Conservation (phyloP, 2,888 invertebrate species). For the Agonopterix alstromeriana region DNA sequence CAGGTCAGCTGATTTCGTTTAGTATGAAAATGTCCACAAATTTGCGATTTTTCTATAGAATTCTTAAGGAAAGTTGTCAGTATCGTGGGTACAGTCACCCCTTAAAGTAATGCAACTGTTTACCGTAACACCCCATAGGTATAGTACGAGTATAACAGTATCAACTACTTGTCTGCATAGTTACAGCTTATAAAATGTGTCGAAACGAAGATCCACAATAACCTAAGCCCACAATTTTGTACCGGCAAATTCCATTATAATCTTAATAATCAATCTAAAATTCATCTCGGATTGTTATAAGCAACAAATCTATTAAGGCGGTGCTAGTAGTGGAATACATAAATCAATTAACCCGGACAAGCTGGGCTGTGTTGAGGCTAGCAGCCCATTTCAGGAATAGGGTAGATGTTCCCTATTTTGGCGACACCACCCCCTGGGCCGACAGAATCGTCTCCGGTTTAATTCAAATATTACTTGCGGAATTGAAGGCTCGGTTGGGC, state of each 20-base stretch:
- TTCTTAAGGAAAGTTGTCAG: no score
- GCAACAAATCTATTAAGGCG: slow-evolving; percentile 64
- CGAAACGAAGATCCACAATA: no score
- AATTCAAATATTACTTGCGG: slow-evolving; percentile 71
- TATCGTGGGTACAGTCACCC: no score
- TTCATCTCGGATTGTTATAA: slow-evolving; percentile 59
- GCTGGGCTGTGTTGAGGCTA: slow-evolving; percentile 55
- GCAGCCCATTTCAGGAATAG: slow-evolving; percentile 52
- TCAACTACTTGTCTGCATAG: no score
- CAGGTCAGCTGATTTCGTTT: no score
- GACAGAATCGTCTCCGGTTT: slow-evolving; percentile 53
- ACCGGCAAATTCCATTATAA: background rate
- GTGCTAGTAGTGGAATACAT: slow-evolving; percentile 43
- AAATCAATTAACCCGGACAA: slow-evolving; percentile 69
- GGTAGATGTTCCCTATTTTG: slow-evolving; percentile 36
- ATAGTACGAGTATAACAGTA: no score
- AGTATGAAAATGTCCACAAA: no score
- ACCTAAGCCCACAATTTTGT: no score
- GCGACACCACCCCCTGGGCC: slow-evolving; percentile 42
- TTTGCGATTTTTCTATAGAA: no score
- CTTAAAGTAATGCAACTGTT: no score
- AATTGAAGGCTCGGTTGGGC: slow-evolving; percentile 52
- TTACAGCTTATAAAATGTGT: no score
- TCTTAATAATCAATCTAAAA: slow-evolving; percentile 45
- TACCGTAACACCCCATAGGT: no score